phyloP scores from a whole-genome alignment of 64 coral and sea anemone species.

The Stichodactyla helianthus region DNA sequence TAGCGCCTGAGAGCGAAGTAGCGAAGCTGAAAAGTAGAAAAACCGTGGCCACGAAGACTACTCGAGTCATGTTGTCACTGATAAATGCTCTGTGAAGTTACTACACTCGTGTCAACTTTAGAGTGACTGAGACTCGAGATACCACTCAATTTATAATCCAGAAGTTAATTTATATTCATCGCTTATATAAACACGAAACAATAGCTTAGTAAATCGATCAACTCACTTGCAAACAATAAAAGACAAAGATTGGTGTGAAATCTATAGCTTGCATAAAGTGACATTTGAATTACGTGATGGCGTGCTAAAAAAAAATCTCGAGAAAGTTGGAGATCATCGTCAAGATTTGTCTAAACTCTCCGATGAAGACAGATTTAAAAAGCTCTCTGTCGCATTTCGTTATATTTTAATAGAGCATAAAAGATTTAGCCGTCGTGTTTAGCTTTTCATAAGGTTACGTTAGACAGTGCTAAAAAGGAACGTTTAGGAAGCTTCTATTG shows the following conservation, averaged over 20 bases:
- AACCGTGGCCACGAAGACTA: background rate
- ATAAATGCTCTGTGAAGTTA: background rate
- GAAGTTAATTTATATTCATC: constrained; percentile 13
- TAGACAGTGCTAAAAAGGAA: background rate
- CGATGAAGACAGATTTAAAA: background rate
- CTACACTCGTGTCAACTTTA: background rate
- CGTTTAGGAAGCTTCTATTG: background rate
- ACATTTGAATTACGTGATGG: background rate
- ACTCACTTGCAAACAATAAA: background rate
- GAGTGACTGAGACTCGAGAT: background rate
- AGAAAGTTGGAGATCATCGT: background rate
- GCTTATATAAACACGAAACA: background rate
- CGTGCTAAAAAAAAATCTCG: background rate
- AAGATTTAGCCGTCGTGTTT: background rate
- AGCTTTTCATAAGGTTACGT: background rate
- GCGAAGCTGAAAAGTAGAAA: background rate
- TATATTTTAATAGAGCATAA: background rate
- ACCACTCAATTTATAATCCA: constrained; percentile 16
- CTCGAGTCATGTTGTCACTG: background rate
- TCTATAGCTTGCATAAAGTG: background rate
- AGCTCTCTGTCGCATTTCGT: background rate
- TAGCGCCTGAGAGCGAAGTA: background rate
- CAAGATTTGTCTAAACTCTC: background rate
- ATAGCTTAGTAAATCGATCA: background rate
- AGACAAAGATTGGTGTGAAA: background rate